A percentile compares a stretch with the other conserved stretches of the same genome.
Evolutionary conservation across 2,113 vertebrate species (phyloP).

Genomic region (Eulemur rufifrons): DNA sequence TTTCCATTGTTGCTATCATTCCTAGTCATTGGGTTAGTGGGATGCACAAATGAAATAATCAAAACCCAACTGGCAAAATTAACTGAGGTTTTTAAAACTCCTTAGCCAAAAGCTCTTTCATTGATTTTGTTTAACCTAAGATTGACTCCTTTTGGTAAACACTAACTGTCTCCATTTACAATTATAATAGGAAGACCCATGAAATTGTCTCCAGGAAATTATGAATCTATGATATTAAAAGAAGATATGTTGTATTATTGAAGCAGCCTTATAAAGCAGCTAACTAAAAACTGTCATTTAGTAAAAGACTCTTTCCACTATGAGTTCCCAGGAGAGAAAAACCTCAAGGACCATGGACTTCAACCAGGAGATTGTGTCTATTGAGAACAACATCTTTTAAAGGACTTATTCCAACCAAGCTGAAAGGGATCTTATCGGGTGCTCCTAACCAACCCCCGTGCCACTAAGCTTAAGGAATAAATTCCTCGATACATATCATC

Average conservation of each 20-base stretch:
- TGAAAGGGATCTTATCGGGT: background rate
- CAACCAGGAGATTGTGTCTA: background rate
- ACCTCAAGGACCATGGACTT: background rate
- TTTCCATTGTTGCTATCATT: background rate
- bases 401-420: background rate
- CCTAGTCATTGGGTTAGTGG: background rate
- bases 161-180: background rate
- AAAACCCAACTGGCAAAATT: background rate
- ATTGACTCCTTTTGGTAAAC: no score
- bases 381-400: background rate
- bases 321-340: background rate
- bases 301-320: background rate
- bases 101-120: background rate
- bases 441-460: background rate
- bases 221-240: background rate
- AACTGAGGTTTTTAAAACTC: background rate
- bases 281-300: background rate
- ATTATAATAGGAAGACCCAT: background rate
- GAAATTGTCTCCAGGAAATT: background rate
- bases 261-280: background rate
- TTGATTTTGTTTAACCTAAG: background rate
- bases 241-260: background rate
- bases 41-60: background rate
- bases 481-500: background rate
- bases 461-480: background rate